Evolutionary conservation across 2,113 vertebrate genomes (phyloP).

Genomic region (Tenebrosternarchus preto): DNA sequence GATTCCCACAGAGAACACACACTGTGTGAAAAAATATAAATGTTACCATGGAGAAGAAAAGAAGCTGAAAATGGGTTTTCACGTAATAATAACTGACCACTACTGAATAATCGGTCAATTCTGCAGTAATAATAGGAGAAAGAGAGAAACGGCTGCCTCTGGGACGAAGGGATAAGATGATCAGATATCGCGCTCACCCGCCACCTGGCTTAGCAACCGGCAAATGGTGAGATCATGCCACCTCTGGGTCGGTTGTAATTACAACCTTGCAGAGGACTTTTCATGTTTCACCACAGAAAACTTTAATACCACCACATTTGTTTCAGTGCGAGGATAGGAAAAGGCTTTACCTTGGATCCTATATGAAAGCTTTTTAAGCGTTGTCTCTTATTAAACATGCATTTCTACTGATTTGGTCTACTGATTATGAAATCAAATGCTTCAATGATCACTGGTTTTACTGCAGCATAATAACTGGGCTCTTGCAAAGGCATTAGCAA

Average conservation of each 20-base stretch:
- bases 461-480: not conserved
- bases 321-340: not conserved
- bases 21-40: no score
- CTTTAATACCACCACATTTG: not conserved
- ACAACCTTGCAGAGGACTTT: not conserved
- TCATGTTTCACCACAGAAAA: not conserved
- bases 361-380: no score
- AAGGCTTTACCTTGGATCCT: no score
- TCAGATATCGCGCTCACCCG: conserved; percentile 57
- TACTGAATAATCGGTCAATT: not conserved
- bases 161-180: conserved; percentile 63
- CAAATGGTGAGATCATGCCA: conserved; percentile 41
- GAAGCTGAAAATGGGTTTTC: not conserved
- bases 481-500: not conserved
- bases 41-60: no score
- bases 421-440: no score
- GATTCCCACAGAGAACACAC: no score
- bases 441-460: no score
- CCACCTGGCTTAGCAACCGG: conserved; percentile 45
- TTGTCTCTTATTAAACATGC: not conserved
- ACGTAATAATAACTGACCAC: not conserved
- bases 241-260: conserved; percentile 7
- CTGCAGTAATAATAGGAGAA: no score
- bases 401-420: not conserved
- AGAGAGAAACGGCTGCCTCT: conserved; percentile 57